Evolutionary conservation across 1,140 invertebrate species (phyloP).

Genomic region (Drosophila asahinai): DNA sequence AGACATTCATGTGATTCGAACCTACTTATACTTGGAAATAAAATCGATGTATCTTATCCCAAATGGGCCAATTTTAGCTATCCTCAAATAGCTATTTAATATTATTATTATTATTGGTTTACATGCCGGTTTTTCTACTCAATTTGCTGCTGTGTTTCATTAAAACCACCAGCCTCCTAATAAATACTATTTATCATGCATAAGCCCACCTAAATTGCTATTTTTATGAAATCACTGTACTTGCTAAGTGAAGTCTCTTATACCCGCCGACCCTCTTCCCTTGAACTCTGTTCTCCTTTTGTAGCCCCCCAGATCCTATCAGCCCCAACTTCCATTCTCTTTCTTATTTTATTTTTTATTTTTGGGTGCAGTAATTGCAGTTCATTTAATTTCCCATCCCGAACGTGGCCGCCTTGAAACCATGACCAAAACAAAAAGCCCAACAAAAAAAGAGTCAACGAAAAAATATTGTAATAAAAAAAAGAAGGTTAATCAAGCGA

Average conservation of each 20-base stretch:
- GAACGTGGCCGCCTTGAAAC: slow-evolving; percentile 59
- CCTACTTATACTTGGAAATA: background rate
- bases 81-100: background rate
- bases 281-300: slow-evolving; percentile 39
- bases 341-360: slow-evolving; percentile 12
- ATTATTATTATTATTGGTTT: background rate
- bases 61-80: background rate
- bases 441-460: slow-evolving; percentile 30
- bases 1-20: background rate
- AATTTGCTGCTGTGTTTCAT: too few relatives aligned
- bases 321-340: slow-evolving; percentile 30
- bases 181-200: background rate
- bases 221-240: background rate
- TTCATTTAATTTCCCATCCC: slow-evolving; percentile 60
- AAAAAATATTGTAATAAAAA: slow-evolving; percentile 65
- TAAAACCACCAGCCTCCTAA: too few relatives aligned
- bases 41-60: background rate
- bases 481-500: slow-evolving; percentile 77
- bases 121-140: too few relatives aligned
- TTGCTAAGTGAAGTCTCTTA: slow-evolving; percentile 1
- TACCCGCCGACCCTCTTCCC: slow-evolving; percentile 15
- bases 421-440: slow-evolving; percentile 45
- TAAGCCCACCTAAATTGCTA: background rate
- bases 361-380: slow-evolving; percentile 63
- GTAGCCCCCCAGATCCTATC: slow-evolving; percentile 34